A percentile compares a stretch with the other conserved stretches of the same genome.
These are phyloP conservation scores for Anoplolepis gracilipes DNA, from an alignment of 1,140 invertebrate species.

Conservation along the genomic window DNA sequence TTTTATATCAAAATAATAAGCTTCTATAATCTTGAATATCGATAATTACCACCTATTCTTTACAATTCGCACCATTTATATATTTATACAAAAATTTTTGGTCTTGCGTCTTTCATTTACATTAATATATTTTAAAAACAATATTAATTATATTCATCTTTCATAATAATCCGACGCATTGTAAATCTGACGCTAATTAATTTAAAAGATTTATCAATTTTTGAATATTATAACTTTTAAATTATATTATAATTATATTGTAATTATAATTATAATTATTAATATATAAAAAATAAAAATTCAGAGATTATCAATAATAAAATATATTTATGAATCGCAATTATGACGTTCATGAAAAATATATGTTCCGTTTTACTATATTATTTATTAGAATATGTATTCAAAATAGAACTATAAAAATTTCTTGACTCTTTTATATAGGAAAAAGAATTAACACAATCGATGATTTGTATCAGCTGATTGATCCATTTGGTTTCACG, in stretches of 20 bases:
- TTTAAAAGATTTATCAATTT: neutral
- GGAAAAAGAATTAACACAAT: neutral
- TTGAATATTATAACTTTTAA: neutral
- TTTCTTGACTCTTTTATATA: neutral
- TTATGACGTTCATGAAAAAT: neutral
- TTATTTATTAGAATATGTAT: neutral
- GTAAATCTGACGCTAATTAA: neutral
- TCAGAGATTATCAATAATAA: neutral
- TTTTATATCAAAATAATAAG: constrained; percentile 2
- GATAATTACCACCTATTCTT: neutral
- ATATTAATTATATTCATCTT: too few relatives aligned
- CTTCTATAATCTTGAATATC: neutral
- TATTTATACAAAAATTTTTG: too few relatives aligned
- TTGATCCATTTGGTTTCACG: neutral
- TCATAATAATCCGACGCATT: neutral
- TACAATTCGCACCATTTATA: neutral
- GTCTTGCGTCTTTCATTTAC: neutral
- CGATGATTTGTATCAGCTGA: neutral
- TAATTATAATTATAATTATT: constrained; percentile 12
- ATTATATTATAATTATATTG: too few relatives aligned
- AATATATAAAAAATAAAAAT: neutral
- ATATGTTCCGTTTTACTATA: neutral
- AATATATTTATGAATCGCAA: neutral
- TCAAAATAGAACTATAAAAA: neutral
- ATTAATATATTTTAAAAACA: constrained; percentile 1